phyloP scores from a whole-genome alignment of 2,113 vertebrate genomes.

The Brachypteracias leptosomus region DNA sequence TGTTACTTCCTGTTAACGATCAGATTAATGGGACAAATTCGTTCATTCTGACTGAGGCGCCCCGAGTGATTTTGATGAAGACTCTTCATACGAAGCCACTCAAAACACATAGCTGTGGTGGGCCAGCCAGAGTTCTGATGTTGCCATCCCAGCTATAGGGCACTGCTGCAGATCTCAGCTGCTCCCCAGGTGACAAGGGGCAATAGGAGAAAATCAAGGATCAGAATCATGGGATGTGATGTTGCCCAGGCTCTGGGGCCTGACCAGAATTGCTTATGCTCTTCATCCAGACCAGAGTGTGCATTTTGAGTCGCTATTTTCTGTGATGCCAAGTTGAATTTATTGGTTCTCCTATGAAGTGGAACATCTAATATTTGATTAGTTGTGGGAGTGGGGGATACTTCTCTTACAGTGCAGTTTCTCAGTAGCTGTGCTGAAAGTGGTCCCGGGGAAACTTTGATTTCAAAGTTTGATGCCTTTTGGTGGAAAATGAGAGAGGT shows the following conservation, averaged over 20 bases:
- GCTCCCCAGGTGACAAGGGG: not conserved
- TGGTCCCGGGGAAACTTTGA: not conserved
- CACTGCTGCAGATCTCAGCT: not conserved
- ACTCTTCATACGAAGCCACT: not conserved
- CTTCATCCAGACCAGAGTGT: not conserved
- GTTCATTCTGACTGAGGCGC: not conserved
- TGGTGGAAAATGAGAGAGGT: not conserved
- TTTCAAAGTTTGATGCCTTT: not conserved
- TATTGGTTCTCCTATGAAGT: not conserved
- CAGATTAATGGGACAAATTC: accelerated
- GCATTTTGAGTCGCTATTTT: not conserved
- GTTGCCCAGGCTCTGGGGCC: not conserved
- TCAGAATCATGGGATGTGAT: not conserved
- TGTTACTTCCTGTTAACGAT: not conserved
- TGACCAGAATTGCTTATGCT: not conserved
- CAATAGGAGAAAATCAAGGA: not conserved
- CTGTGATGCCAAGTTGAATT: not conserved
- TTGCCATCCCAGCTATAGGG: not conserved
- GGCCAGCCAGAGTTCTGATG: accelerated
- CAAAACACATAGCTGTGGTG: accelerated
- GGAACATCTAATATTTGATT: not conserved
- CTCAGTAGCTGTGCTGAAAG: not conserved
- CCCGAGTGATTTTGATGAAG: not conserved
- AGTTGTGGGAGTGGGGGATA: not conserved
- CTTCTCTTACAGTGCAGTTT: not conserved